phyloP scores from a whole-genome alignment of 2,888 invertebrate genomes.

The Heteromyza rotundicornis region DNA sequence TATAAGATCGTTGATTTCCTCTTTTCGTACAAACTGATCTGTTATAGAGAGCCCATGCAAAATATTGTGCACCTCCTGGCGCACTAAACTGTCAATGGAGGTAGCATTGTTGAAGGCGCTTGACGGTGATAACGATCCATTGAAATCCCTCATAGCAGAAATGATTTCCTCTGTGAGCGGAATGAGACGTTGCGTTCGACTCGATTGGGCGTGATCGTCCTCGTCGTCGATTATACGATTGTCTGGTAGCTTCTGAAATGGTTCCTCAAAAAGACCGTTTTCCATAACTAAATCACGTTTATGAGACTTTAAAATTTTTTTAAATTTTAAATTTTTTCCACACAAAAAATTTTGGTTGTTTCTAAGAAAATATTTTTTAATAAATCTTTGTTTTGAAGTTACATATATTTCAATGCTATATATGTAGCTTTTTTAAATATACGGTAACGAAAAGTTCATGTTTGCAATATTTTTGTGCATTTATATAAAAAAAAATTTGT shows the following conservation, averaged over 20 bases:
- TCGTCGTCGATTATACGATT: neutral
- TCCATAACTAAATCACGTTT: slow-evolving; percentile 30
- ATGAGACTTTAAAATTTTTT: slow-evolving; percentile 14
- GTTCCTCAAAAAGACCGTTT: slow-evolving; percentile 13
- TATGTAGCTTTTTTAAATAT: too few relatives aligned
- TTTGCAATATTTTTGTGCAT: too few relatives aligned
- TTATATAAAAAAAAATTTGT: too few relatives aligned
- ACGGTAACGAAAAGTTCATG: too few relatives aligned
- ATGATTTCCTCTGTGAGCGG: slow-evolving; percentile 31
- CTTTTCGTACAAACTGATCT: slow-evolving; percentile 29
- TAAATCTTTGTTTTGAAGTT: too few relatives aligned
- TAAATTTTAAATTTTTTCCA: neutral
- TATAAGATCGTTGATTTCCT: slow-evolving; percentile 30
- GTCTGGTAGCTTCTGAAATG: too few relatives aligned
- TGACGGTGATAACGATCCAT: slow-evolving; percentile 28
- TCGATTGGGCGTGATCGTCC: neutral
- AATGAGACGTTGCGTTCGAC: slow-evolving; percentile 30
- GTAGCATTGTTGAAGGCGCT: slow-evolving; percentile 22
- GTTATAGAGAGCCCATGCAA: slow-evolving; percentile 26
- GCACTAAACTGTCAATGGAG: slow-evolving; percentile 30
- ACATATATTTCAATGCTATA: too few relatives aligned
- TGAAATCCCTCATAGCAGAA: slow-evolving; percentile 35
- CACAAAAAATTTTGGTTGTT: slow-evolving; percentile 22
- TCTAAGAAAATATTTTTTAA: too few relatives aligned
- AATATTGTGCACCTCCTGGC: slow-evolving; percentile 30